Evolutionary conservation across 2,888 invertebrate species (phyloP).

Genomic region (Scaptomyza polygonia): DNA sequence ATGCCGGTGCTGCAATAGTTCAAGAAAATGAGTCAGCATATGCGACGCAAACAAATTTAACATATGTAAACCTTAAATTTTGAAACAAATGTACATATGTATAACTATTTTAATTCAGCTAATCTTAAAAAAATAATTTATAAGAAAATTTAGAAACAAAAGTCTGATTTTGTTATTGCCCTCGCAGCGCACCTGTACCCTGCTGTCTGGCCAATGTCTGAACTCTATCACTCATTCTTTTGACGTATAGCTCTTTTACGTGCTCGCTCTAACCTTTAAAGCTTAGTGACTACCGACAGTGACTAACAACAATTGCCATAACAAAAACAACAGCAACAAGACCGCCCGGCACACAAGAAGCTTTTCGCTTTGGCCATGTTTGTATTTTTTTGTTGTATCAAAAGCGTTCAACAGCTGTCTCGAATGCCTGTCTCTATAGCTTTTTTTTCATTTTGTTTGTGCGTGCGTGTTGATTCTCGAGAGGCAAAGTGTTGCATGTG

Average conservation of each 20-base stretch:
- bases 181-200: conserved; percentile 36
- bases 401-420: conserved; percentile 75
- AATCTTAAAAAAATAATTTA: no score
- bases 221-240: conserved; percentile 54
- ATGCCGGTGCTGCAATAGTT: not conserved
- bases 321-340: conserved; percentile 17
- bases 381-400: conserved; percentile 39
- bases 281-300: conserved; percentile 23
- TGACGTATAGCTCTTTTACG: conserved; percentile 19
- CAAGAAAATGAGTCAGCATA: no score
- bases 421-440: conserved; percentile 44
- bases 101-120: no score
- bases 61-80: no score
- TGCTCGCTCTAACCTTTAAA: no score
- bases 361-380: conserved; percentile 49
- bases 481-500: conserved; percentile 38
- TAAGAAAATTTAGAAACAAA: no score
- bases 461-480: conserved; percentile 44
- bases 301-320: conserved; percentile 19
- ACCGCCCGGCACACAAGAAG: conserved; percentile 31
- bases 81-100: no score
- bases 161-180: not conserved
- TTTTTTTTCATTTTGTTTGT: conserved; percentile 32
- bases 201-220: conserved; percentile 70
- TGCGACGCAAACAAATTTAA: no score